Evolutionary conservation across 2,113 vertebrate genomes (phyloP), one percentile per base, ranked within the genome.

Genomic region (Balaenoptera acutorostrata): DNA sequence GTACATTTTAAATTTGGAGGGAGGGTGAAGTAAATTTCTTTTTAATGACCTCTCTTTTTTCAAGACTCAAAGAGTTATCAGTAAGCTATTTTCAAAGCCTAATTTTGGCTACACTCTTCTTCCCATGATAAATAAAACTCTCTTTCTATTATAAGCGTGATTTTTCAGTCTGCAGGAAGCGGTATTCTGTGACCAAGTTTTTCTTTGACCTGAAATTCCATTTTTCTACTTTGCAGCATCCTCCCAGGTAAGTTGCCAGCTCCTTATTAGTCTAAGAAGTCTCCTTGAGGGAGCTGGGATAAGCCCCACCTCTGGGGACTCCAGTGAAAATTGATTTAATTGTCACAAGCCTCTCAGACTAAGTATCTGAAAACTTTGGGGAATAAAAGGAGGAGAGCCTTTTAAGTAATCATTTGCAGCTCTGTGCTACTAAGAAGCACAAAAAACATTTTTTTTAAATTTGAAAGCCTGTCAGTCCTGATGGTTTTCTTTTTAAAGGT

Each of bases 21-120:
- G 39, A 88, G 71, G 63, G 44, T 15, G 29, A 84, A 93, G 84
- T 93, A 95, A 92, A 95, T 89, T 95, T 96, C 64, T 90, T 96
- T 93, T 96, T 95, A 97, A 95, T 84, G 93, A 96, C 61, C 33
- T 84, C 64, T 87, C 69, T 90, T 93, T 90, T 90, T 64, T 69
- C 69, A 85, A 88, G 78, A 97, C 74, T 97, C 95, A 88, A 95
- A 92, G 77, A 92, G 66, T 77, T 94, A 94, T 95, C 81, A 85
- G 83, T 92, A 90, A 96, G 94, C 81, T 93, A 90, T 96, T 97
- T 98, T 91, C 83, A 85, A 97, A 96, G 61, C 69, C 84, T 97
- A 85, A 97, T 96, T 98, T 90, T 89, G 88, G 71, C 75, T 93
- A 12, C 23, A 68, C 75, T 90, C 64, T 64, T 96, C 92, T 89